Base-by-base conservation (phyloP, 2,888 invertebrate genomes). In the Yponomeuta malinellus region DNA sequence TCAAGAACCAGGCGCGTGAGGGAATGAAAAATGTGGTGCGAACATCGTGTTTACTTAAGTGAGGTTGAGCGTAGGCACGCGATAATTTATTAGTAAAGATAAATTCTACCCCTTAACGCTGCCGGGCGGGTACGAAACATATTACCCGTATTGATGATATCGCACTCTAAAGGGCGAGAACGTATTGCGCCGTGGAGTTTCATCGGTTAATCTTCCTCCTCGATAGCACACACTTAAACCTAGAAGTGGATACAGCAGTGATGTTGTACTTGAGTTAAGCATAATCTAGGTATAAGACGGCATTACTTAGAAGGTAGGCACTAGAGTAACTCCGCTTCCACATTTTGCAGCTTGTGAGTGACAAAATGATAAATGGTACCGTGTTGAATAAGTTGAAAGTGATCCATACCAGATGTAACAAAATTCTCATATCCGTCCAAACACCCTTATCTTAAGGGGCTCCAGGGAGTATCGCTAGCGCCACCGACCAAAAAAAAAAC, bases 11-110 rank as follows among this genome's bases (percentile, higher is more conserved):
- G 29, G 3, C 23, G 78, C 75, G 76, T 76, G 81, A 78, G 78
- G 73, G 78, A 78, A 82, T 87, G 87, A 87, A 87, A 88, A 88
- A 88, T 86, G 80, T 83, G 81, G 84, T 85, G 86, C 82, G 83
- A 86, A 85, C 84, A 79, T 81, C 81, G 83, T 87, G 86, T 87
- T 86, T 88, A 84, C 84, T 86, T 85, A 87, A 81, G 83, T 85
- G 83, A 82, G 83, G 83, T 81, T 81, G 79, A 77, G 78, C 77
- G 75, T 74, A 76, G 74, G 81, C 76, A 72, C 67, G 79, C 77
- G 74, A 71, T 87, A 82, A 88, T 88, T 87, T 88, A 88, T 88
- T 85, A 84, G 85, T 77, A 76, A 76, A 86, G 84, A 88, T 88
- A 88, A 88, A 87, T 88, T 88, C 82, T 77, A 81, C 81, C 81